phyloP scores from a whole-genome alignment of 1,140 invertebrate genomes.

The Archegozetes longisetosus region DNA sequence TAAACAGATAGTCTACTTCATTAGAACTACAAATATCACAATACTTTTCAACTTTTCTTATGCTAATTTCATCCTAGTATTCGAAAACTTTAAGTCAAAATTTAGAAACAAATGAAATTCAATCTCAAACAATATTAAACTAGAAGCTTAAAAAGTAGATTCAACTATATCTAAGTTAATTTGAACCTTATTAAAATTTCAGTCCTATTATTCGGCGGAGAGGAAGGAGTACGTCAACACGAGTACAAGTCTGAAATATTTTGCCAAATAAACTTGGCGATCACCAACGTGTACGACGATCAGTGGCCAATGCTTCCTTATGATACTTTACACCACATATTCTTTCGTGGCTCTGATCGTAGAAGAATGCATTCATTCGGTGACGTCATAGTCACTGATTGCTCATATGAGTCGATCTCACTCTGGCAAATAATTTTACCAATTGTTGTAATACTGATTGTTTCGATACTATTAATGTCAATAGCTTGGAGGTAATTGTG shows the following conservation, averaged over 20 bases:
- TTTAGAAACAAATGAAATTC: no score
- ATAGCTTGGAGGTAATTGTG: background rate
- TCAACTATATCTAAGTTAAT: no score
- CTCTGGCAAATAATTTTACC: background rate
- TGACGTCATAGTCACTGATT: background rate
- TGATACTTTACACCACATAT: background rate
- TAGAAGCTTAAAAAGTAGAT: no score
- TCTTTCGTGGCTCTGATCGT: background rate
- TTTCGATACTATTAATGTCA: background rate
- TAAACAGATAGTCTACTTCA: no score
- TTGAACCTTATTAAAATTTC: no score
- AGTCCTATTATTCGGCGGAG: background rate
- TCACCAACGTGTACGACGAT: background rate
- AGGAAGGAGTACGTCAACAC: background rate
- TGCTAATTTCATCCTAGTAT: no score
- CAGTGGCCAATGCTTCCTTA: background rate
- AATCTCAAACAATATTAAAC: no score
- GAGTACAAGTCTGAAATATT: background rate
- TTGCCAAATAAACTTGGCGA: background rate
- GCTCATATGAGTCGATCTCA: background rate
- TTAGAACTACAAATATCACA: no score
- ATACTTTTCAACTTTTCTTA: no score
- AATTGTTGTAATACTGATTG: background rate
- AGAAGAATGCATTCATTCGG: background rate
- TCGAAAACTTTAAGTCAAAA: no score